These are phyloP conservation scores for Leguminivora glycinivorella DNA, from an alignment of 1,140 invertebrate genomes.

Conservation along the genomic window DNA sequence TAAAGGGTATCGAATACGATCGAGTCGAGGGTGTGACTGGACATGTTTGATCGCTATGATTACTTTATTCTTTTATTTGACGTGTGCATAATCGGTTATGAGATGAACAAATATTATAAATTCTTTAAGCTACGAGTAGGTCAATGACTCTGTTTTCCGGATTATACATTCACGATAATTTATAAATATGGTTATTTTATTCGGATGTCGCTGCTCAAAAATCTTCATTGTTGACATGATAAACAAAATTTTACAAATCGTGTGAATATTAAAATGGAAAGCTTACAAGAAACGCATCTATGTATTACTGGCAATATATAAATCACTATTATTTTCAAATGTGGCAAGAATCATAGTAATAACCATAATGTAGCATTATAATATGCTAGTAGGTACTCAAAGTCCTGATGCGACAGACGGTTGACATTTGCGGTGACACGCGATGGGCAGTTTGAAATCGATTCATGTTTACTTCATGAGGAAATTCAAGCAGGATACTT, in stretches of 20 bases:
- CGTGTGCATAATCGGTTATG: neutral
- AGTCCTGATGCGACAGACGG: neutral
- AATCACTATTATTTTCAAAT: too few species aligned
- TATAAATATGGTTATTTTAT: too few species aligned
- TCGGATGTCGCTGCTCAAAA: too few species aligned
- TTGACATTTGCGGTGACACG: neutral
- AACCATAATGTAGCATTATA: too few species aligned
- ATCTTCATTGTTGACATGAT: too few species aligned
- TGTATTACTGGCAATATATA: too few species aligned
- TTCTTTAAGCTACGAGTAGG: neutral
- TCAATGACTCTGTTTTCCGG: neutral
- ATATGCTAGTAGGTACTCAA: neutral
- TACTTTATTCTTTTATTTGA: neutral
- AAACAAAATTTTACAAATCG: too few species aligned
- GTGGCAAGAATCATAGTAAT: too few species aligned
- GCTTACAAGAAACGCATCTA: too few species aligned
- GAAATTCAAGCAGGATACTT: neutral
- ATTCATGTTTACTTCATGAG: neutral
- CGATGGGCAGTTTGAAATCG: neutral
- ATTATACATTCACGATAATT: neutral
- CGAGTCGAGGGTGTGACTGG: constrained; percentile 6
- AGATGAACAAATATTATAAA: neutral
- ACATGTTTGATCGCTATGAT: neutral
- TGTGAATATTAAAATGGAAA: too few species aligned
- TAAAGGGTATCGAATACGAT: constrained; percentile 43